phyloP scores from a whole-genome alignment of 2,113 vertebrate genomes.

The Scomber scombrus region DNA sequence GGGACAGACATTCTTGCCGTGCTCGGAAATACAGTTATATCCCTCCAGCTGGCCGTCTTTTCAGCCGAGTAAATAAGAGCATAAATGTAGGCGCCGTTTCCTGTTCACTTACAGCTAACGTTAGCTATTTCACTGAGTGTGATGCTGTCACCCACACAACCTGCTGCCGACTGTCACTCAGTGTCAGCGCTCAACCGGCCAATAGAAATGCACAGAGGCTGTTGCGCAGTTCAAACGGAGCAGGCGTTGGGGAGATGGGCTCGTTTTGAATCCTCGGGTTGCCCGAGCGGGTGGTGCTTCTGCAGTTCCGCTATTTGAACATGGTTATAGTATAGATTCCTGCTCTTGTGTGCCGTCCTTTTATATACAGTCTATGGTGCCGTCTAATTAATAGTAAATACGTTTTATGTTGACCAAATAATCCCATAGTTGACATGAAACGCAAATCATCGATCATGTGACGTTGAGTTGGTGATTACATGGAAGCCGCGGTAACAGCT shows the following conservation, averaged over 20 bases:
- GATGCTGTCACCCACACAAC: slow-evolving; percentile 51
- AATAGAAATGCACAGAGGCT: slow-evolving; percentile 45
- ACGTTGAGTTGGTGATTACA: background rate
- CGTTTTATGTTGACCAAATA: background rate
- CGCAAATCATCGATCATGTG: background rate
- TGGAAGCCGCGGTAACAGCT: background rate
- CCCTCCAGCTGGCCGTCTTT: background rate
- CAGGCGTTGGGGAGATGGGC: background rate
- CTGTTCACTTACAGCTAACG: too few relatives aligned
- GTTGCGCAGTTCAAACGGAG: slow-evolving; percentile 57
- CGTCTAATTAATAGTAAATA: too few relatives aligned
- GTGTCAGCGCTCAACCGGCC: slow-evolving; percentile 26
- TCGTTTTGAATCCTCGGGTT: rapidly evolving
- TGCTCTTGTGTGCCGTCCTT: too few relatives aligned
- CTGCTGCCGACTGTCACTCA: slow-evolving; percentile 26
- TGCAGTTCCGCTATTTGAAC: background rate
- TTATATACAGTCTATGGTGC: too few relatives aligned
- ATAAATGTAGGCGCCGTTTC: too few relatives aligned
- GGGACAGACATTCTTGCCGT: slow-evolving; percentile 78
- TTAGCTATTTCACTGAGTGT: slow-evolving; percentile 6
- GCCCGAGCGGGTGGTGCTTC: background rate
- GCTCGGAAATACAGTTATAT: slow-evolving; percentile 11
- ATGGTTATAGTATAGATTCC: too few relatives aligned
- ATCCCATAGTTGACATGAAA: rapidly evolving
- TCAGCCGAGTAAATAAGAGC: too few relatives aligned